A percentile compares a stretch with the other conserved stretches of the same genome.
Conservation (phyloP, 2,797 vertebrate genomes). For the Tauraco hartlaubi region DNA sequence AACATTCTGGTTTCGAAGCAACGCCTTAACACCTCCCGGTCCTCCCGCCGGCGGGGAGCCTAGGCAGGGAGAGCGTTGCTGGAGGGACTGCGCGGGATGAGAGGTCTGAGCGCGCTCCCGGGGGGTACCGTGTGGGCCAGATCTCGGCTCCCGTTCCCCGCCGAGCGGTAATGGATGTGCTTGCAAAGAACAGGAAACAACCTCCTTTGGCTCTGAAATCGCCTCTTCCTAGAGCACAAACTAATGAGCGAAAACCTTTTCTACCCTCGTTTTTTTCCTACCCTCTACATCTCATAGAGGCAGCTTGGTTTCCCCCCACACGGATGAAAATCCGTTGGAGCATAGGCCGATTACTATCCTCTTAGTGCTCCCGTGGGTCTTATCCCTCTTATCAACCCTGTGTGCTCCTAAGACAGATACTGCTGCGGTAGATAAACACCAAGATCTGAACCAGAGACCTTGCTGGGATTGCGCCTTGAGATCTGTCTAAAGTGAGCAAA, state of each 20-base stretch:
- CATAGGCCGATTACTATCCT: not conserved
- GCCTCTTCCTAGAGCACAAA: not conserved
- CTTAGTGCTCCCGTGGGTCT: not conserved
- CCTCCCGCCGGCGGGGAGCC: not conserved
- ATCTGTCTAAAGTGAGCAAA: not conserved
- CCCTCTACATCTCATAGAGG: not conserved
- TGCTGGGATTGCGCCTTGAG: not conserved
- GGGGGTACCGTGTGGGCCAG: fast-evolving
- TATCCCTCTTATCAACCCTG: not conserved
- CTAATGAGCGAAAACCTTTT: not conserved
- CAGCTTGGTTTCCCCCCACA: not conserved
- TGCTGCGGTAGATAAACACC: not conserved
- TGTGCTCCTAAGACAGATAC: constrained; percentile 20
- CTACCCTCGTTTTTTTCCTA: not conserved
- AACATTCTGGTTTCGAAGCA: not conserved
- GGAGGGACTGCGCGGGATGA: fast-evolving
- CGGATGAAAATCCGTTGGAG: not conserved
- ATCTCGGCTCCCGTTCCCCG: fast-evolving
- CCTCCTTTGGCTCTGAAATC: not conserved
- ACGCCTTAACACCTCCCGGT: not conserved
- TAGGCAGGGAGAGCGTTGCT: not conserved
- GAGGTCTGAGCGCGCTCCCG: fast-evolving
- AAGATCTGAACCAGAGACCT: constrained; percentile 37
- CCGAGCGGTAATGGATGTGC: fast-evolving
- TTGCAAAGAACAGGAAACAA: not conserved